Evolutionary conservation across 92 coral and sea anemone genomes (phyloP).

Genomic region (Pocillopora grandis): DNA sequence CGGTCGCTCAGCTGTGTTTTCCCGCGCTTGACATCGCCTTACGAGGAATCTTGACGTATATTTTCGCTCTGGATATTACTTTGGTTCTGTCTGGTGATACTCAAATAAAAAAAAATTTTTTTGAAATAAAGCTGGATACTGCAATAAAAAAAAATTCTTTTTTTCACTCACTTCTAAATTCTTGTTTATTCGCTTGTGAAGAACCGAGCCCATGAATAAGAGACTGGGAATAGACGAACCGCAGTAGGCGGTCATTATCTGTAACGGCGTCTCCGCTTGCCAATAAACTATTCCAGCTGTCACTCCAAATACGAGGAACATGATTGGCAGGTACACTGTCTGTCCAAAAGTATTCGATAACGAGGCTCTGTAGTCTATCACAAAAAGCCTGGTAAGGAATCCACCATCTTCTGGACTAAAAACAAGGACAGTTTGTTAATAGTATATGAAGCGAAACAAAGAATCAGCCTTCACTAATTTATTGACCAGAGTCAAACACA

Average conservation of each 20-base stretch:
- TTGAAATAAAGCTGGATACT: too few species aligned
- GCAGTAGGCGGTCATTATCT: slow-evolving; percentile 50
- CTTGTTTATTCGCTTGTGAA: slow-evolving; percentile 46
- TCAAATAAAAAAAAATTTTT: too few species aligned
- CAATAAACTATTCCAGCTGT: slow-evolving; percentile 56
- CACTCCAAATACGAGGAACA: slow-evolving; percentile 30
- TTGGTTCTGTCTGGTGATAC: too few species aligned
- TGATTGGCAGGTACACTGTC: slow-evolving; percentile 16
- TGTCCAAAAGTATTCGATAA: slow-evolving; percentile 4
- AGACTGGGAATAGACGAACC: slow-evolving; percentile 64
- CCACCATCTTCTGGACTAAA: slow-evolving; percentile 6
- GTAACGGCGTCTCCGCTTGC: slow-evolving; percentile 37
- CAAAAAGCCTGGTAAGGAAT: slow-evolving; percentile 30
- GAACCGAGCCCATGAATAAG: slow-evolving; percentile 57
- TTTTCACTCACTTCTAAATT: slow-evolving; percentile 47
- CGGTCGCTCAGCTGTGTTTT: too few species aligned
- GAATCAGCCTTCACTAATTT: too few species aligned
- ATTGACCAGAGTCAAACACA: too few species aligned
- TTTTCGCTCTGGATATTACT: too few species aligned
- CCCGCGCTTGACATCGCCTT: too few species aligned
- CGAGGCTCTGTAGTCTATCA: slow-evolving; percentile 36
- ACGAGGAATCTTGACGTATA: too few species aligned
- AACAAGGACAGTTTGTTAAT: neutral
- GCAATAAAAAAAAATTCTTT: neutral
- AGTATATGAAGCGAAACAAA: neutral